phyloP scores from a whole-genome alignment of 35 echinoderm and acorn worm genomes.

The Antedon bifida region DNA sequence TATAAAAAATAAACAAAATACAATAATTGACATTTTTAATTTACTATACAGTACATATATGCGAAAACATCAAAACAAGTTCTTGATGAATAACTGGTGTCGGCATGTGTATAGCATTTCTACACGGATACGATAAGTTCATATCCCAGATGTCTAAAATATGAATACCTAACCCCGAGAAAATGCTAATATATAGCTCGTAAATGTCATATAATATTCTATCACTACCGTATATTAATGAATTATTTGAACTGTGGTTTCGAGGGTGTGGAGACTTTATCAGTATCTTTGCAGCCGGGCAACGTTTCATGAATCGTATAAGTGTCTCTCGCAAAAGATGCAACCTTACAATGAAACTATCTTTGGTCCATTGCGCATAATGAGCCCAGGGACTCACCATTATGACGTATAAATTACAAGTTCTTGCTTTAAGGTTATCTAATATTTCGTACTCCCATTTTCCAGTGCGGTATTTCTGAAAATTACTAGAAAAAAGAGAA shows the following conservation, averaged over 20 bases:
- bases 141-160: slow-evolving; percentile 4
- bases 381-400: slow-evolving; percentile 33
- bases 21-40: no score
- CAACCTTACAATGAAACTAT: slow-evolving; percentile 2
- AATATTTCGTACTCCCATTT: neutral
- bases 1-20: neutral
- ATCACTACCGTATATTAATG: slow-evolving; percentile 4
- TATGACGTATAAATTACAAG: slow-evolving; percentile 18
- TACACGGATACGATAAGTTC: neutral
- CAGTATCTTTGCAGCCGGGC: slow-evolving; percentile 8
- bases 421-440: neutral
- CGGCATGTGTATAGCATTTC: slow-evolving; percentile 2
- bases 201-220: neutral
- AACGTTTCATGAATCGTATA: neutral
- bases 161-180: neutral
- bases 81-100: neutral
- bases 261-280: slow-evolving; percentile 20
- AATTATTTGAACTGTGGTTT: neutral
- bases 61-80: neutral
- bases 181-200: neutral
- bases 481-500: neutral
- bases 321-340: slow-evolving; percentile 9
- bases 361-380: slow-evolving; percentile 21
- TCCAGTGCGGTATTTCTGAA: no score
- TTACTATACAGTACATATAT: slow-evolving; percentile 3